Conservation (phyloP, 2,888 invertebrate species). For the Bedellia somnulentella region DNA sequence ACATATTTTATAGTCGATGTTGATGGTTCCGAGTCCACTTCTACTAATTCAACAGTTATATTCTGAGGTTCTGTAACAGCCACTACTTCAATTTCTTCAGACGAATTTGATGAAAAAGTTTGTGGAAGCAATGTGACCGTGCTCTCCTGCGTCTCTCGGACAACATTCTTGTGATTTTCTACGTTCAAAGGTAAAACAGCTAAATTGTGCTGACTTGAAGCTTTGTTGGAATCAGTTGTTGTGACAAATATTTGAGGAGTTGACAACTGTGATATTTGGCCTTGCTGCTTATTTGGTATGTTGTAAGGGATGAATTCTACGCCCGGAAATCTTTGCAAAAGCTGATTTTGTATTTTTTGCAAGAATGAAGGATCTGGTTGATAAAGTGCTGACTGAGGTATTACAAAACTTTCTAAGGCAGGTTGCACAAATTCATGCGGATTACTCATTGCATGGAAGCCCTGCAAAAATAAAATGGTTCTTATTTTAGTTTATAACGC, state of each 20-base stretch:
- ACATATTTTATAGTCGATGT: constrained; percentile 31
- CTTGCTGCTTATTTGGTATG: constrained; percentile 16
- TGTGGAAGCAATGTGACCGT: constrained; percentile 30
- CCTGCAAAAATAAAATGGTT: constrained; percentile 14
- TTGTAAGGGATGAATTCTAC: constrained; percentile 46
- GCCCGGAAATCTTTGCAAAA: constrained; percentile 35
- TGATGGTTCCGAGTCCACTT: constrained; percentile 25
- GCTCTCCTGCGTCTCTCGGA: constrained; percentile 38
- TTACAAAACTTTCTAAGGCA: constrained; percentile 33
- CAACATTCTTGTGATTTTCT: constrained; percentile 27
- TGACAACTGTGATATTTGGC: constrained; percentile 17
- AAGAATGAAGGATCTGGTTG: constrained; percentile 53
- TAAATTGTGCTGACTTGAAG: constrained; percentile 10
- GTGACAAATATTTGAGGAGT: neutral
- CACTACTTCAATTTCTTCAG: constrained; percentile 25
- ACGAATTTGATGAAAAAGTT: constrained; percentile 20
- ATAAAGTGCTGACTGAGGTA: constrained; percentile 44
- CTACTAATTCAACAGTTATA: constrained; percentile 21
- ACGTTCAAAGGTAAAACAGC: constrained; percentile 19
- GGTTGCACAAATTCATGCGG: constrained; percentile 32
- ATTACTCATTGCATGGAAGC: constrained; percentile 22
- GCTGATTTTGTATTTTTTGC: constrained; percentile 41
- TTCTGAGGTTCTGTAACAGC: constrained; percentile 21
- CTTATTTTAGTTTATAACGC: too few relatives aligned
- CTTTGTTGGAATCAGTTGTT: neutral